Evolutionary conservation across 37 sponge, comb jelly and placozoan species (phyloP).

Genomic region (Geodia barretti): DNA sequence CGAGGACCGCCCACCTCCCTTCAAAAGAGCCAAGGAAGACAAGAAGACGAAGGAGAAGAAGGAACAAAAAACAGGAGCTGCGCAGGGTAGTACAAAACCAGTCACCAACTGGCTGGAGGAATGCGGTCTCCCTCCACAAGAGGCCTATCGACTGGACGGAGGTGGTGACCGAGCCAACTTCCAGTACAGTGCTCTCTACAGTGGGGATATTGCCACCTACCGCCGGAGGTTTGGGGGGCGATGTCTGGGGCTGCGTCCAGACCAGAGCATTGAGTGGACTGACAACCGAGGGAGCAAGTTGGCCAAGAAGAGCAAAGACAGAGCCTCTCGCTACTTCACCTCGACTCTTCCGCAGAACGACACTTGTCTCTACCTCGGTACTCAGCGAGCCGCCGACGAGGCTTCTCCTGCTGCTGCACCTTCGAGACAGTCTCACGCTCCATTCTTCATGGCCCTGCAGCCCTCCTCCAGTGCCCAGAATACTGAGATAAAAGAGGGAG

Average conservation of each 20-base stretch:
- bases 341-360: not conserved
- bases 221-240: conserved; percentile 26
- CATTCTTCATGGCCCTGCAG: not conserved
- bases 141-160: conserved; percentile 62
- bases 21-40: not conserved
- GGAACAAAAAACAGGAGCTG: too few species aligned
- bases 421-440: not conserved
- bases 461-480: not conserved
- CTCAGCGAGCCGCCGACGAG: not conserved
- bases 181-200: conserved; percentile 68
- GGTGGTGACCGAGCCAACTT: conserved; percentile 61
- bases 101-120: conserved; percentile 70
- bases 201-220: conserved; percentile 67
- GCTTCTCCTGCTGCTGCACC: not conserved
- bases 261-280: conserved; percentile 33
- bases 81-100: not conserved
- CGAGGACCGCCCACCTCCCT: not conserved
- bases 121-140: conserved; percentile 42
- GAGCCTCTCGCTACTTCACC: conserved; percentile 21
- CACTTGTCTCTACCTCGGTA: not conserved
- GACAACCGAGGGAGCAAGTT: conserved; percentile 40
- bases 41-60: not conserved
- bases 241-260: conserved; percentile 44
- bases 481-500: not conserved
- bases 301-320: not conserved